Percentiles rank a stretch among this genome's conserved stretches.
Evolutionary conservation across 2,113 vertebrate species (phyloP).

Genomic region (Vireo altiloquus): DNA sequence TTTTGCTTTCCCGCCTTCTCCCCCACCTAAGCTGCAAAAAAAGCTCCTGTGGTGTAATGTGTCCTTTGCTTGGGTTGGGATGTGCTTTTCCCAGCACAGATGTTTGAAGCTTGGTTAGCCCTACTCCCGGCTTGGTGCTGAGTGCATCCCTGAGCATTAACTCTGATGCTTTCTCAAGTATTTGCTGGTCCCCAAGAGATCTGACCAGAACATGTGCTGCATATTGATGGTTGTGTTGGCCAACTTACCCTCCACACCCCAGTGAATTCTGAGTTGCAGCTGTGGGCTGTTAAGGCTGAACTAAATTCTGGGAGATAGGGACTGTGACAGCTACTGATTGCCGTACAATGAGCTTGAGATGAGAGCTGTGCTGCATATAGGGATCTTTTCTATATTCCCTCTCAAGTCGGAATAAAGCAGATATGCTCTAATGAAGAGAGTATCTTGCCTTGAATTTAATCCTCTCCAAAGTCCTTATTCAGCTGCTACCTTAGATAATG

Average conservation of each 20-base stretch:
- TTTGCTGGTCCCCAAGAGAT: background rate
- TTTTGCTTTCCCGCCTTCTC: background rate
- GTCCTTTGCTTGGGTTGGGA: background rate
- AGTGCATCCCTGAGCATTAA: background rate
- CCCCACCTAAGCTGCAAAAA: background rate
- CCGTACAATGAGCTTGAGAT: background rate
- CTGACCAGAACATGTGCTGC: background rate
- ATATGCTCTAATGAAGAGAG: slow-evolving; percentile 10
- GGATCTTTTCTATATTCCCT: background rate
- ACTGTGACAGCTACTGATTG: background rate
- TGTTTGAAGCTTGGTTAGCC: background rate
- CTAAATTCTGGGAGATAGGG: background rate
- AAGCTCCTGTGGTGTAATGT: background rate
- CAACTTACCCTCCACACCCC: background rate
- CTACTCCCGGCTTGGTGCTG: background rate
- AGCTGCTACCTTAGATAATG: slow-evolving; percentile 44
- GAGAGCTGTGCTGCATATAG: background rate
- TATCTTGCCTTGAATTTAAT: slow-evolving; percentile 38
- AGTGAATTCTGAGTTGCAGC: background rate
- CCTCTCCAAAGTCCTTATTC: slow-evolving; percentile 33
- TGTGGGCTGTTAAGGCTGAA: background rate
- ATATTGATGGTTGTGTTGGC: background rate
- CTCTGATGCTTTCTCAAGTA: background rate
- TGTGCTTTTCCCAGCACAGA: background rate
- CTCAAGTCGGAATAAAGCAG: background rate